These are phyloP conservation scores for Sander lucioperca DNA, from an alignment of 2,113 vertebrate genomes.

Conservation along the genomic window DNA sequence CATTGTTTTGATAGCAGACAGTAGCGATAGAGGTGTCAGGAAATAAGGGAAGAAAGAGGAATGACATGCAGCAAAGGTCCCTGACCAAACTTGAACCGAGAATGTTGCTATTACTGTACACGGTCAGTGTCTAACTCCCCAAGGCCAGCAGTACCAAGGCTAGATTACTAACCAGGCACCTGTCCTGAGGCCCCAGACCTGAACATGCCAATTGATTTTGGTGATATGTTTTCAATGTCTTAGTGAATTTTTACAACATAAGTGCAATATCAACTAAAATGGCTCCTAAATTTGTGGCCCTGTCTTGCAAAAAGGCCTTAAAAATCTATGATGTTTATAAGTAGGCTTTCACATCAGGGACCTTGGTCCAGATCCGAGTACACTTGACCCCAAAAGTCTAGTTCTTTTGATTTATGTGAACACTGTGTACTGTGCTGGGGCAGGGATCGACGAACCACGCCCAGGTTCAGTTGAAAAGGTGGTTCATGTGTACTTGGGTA, in stretches of 20 bases:
- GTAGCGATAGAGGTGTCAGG: slow-evolving; percentile 3
- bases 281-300: neutral
- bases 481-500: too few species aligned
- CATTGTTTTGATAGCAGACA: neutral
- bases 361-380: too few species aligned
- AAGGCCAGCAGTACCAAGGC: neutral
- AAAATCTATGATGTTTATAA: neutral
- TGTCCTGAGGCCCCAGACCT: neutral
- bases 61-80: neutral
- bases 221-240: neutral
- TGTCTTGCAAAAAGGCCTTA: neutral
- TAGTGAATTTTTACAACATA: neutral
- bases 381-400: too few species aligned
- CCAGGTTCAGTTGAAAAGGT: too few species aligned
- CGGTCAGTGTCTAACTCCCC: neutral
- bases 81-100: neutral
- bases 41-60: neutral
- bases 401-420: too few species aligned
- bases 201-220: neutral
- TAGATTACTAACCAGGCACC: neutral
- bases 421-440: too few species aligned
- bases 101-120: neutral
- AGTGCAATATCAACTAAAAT: neutral
- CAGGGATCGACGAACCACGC: too few species aligned
- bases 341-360: too few species aligned